phyloP scores from a whole-genome alignment of 2,797 vertebrate genomes.

The Dendrocincla tyrannina region DNA sequence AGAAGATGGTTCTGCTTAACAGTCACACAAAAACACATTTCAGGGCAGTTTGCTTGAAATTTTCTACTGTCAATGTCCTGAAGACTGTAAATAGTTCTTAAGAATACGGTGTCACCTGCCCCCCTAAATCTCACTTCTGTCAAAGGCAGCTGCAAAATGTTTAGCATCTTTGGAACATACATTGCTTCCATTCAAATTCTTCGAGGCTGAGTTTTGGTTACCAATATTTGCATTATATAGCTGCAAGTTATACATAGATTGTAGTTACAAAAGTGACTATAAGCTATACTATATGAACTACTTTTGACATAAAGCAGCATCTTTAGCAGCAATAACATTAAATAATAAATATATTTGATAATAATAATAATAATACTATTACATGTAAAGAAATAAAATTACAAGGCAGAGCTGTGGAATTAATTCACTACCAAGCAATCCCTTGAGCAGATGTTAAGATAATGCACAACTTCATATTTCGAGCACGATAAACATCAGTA shows the following conservation, averaged over 20 bases:
- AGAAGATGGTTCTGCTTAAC: neutral
- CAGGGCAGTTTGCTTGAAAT: neutral
- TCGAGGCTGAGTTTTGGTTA: neutral
- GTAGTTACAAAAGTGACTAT: neutral
- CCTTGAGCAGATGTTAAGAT: neutral
- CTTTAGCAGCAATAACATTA: neutral
- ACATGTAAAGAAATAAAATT: neutral
- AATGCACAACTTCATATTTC: neutral
- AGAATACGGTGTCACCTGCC: neutral
- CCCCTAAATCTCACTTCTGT: neutral
- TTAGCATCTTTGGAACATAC: neutral
- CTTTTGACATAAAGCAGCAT: neutral
- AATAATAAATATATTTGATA: neutral
- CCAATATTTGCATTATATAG: neutral
- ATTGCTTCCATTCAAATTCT: neutral
- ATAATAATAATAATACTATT: neutral
- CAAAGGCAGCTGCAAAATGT: neutral
- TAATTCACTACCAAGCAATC: neutral
- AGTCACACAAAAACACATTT: neutral
- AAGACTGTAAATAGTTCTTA: neutral
- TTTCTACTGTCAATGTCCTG: neutral
- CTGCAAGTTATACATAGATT: neutral
- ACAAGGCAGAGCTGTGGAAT: neutral
- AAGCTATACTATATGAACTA: neutral
- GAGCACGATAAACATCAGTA: neutral